Conservation (phyloP, 2,888 invertebrate genomes). For the Nephrotoma appendiculata region DNA sequence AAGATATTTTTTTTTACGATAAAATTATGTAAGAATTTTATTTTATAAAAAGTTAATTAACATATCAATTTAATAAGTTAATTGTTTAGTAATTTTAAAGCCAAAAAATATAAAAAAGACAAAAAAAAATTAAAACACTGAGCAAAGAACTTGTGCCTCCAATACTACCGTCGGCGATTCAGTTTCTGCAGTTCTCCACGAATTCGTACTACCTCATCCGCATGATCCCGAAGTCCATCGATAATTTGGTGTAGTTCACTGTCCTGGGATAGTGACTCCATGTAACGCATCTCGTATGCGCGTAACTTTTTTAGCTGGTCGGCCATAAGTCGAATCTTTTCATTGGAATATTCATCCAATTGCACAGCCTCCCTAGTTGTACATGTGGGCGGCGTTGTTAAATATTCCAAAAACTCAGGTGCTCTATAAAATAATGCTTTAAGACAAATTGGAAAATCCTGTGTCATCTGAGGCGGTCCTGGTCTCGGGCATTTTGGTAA, state of each 20-base stretch:
- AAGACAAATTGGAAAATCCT: neutral
- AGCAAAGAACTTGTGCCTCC: no score
- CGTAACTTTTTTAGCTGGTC: neutral
- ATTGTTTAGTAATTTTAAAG: no score
- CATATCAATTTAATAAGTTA: no score
- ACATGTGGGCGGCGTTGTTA: neutral
- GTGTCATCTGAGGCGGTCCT: neutral
- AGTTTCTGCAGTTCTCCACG: no score
- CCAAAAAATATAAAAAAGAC: no score
- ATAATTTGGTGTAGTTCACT: neutral
- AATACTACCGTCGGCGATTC: no score
- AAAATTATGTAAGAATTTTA: no score
- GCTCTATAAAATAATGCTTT: neutral
- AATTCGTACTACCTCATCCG: neutral
- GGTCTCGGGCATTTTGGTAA: neutral
- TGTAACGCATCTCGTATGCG: neutral
- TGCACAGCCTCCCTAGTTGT: no score
- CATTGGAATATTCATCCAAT: neutral
- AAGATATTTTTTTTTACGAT: no score
- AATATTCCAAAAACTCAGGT: neutral
- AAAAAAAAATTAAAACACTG: no score
- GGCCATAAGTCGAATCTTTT: neutral
- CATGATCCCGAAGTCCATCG: neutral
- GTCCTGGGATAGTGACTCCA: neutral
- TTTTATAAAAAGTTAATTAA: no score